Base-by-base conservation (phyloP, 2,888 invertebrate genomes). In the Copidosoma aretas region DNA sequence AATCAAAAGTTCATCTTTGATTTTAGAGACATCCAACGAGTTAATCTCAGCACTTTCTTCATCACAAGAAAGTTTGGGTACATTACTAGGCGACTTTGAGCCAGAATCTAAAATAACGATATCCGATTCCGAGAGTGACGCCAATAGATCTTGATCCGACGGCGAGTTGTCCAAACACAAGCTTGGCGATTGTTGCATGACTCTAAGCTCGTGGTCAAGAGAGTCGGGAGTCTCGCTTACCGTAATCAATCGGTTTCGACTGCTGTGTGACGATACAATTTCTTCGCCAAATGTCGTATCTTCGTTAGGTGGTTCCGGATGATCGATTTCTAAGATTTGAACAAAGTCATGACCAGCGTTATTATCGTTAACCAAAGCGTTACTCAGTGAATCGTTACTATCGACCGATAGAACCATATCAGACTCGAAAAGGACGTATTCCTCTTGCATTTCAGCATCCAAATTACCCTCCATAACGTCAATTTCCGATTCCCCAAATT, bases 21-120 rank as follows among this genome's bases (percentile, higher is more conserved):
- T 19, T 54, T 71, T 68, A 0, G 17, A 41, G 12, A 17, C 51
- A 39, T 66, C 68, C 21, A 43, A 15, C 19, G 58, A 41, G 49
- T 60, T 65, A 8, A 24, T 12, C 49, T 78, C 78, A 5, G 67
- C 43, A 32, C 71, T 76, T 39, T 77, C 75, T 14, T 76, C 76
- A 3, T 75, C 68, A 24, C 76, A 75, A n/a, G 75, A 75, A 21
- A 61, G 10, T 41, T 62, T 86, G 85, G 66, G 77, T 76, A 0
- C 88, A n/a, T 89, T 89, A 74, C 90, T 89, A 0, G 89, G 89
- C 1, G 89, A 88, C 74, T 88, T 89, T 0, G 86, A 85, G 21
- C 84, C 85, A 0, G 88, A 86, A 77, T 89, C 89, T 0, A 90
- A 87, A 8, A 90, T 86, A 0, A 90, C 88, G 41, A 90, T 88